Conservation (phyloP, 2,888 invertebrate genomes). For the Syrphus vitripennis region DNA sequence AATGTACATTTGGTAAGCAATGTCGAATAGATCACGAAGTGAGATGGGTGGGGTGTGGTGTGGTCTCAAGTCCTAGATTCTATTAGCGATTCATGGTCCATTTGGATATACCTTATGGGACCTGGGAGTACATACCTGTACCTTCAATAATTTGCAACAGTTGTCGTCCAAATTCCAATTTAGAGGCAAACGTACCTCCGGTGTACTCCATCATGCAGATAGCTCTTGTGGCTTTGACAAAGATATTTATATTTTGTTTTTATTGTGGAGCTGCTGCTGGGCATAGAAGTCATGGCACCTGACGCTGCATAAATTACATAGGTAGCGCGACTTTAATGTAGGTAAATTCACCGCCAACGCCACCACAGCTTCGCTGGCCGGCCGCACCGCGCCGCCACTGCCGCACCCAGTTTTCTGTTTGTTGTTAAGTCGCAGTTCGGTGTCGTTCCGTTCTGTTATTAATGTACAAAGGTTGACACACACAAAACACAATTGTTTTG, state of each 20-base stretch:
- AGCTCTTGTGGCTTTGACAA: slow-evolving; percentile 29
- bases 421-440: background rate
- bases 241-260: background rate
- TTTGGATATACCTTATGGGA: slow-evolving; percentile 25
- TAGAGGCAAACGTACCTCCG: slow-evolving; percentile 23
- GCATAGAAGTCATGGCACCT: slow-evolving; percentile 62
- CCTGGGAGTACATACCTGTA: slow-evolving; percentile 7
- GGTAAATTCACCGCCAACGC: background rate
- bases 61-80: background rate
- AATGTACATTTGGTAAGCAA: slow-evolving; percentile 4
- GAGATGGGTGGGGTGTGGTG: slow-evolving; percentile 50
- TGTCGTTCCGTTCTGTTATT: slow-evolving; percentile 12
- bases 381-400: background rate
- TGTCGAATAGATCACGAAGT: slow-evolving; percentile 54
- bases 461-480: slow-evolving; percentile 38
- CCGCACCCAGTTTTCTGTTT: slow-evolving; percentile 37
- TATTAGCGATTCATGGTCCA: slow-evolving; percentile 46
- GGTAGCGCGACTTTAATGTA: slow-evolving; percentile 1
- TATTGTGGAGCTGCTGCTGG: slow-evolving; percentile 21
- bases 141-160: background rate
- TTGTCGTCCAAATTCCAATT: slow-evolving; percentile 46
- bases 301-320: slow-evolving; percentile 65
- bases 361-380: background rate
- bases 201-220: background rate
- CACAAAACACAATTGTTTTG: slow-evolving; percentile 3